Conservation (phyloP, 53 echinoderm and acorn worm genomes). For the Antedon mediterranea region DNA sequence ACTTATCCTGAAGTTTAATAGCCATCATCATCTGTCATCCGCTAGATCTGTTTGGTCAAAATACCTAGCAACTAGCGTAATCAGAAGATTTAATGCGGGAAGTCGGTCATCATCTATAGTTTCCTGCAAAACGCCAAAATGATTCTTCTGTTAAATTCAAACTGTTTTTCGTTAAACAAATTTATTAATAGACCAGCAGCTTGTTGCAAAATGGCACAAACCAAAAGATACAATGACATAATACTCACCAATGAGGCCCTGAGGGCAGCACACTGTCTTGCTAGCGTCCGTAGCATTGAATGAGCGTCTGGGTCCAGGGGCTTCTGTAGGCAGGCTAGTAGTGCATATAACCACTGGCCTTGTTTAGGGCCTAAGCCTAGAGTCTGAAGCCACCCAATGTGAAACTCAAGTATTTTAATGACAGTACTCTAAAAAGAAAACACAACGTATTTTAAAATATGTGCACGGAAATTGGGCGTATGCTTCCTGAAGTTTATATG, state of each 20-base stretch:
- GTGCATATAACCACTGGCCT: slow-evolving; percentile 86
- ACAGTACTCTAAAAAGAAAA: slow-evolving; percentile 45
- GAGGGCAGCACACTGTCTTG: slow-evolving; percentile 64
- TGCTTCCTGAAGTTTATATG: too few relatives aligned
- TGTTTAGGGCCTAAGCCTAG: slow-evolving; percentile 77
- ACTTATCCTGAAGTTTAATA: too few relatives aligned
- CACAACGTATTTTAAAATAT: too few relatives aligned
- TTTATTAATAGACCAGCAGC: too few relatives aligned
- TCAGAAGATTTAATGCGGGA: slow-evolving; percentile 62
- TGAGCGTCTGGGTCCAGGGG: slow-evolving; percentile 65
- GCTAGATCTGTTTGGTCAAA: slow-evolving; percentile 90
- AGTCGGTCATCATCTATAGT: slow-evolving; percentile 54
- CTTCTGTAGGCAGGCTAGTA: slow-evolving; percentile 75
- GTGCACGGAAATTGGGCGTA: too few relatives aligned
- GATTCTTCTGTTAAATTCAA: too few relatives aligned
- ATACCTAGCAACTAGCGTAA: slow-evolving; percentile 67
- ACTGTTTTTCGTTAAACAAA: too few relatives aligned
- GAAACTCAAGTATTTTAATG: slow-evolving; percentile 67
- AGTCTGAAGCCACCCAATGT: slow-evolving; percentile 60
- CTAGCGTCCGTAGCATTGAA: slow-evolving; percentile 56
- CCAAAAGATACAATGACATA: not conserved
- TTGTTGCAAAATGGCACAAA: too few relatives aligned
- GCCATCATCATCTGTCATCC: slow-evolving; percentile 47
- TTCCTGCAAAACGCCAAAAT: slow-evolving; percentile 29
- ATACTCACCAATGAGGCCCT: slow-evolving; percentile 64